phyloP scores from a whole-genome alignment of 2,113 vertebrate species.

The Mesoclemmys tuberculata region DNA sequence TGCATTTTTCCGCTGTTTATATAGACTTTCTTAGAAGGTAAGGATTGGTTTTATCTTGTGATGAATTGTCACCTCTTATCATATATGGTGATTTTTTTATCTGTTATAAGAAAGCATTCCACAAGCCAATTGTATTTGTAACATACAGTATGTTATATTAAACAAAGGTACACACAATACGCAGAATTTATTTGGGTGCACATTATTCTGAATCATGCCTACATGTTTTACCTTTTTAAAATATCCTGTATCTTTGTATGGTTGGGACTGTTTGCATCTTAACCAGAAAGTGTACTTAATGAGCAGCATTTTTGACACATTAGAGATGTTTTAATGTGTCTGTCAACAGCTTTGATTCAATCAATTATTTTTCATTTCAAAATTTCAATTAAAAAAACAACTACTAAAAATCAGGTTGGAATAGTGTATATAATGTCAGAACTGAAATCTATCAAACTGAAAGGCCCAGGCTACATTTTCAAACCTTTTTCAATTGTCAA shows the following conservation, averaged over 20 bases:
- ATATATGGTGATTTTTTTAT: background rate
- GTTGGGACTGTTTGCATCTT: background rate
- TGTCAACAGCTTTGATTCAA: conserved; percentile 26
- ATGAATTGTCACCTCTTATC: background rate
- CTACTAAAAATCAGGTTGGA: conserved; percentile 58
- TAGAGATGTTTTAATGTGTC: conserved; percentile 15
- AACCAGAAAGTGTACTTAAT: background rate
- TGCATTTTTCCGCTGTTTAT: background rate
- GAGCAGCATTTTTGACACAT: background rate
- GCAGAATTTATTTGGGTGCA: background rate
- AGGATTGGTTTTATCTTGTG: conserved; percentile 32
- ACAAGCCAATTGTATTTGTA: accelerated
- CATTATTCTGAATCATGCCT: background rate
- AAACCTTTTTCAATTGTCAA: conserved; percentile 77
- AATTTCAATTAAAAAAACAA: conserved; percentile 47
- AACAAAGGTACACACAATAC: background rate
- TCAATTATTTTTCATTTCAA: conserved; percentile 57
- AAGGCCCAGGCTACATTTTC: conserved; percentile 74
- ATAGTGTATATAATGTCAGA: conserved; percentile 60
- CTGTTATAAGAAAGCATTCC: background rate
- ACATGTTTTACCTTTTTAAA: background rate
- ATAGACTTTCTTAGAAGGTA: background rate
- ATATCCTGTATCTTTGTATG: conserved; percentile 17
- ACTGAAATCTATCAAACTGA: conserved; percentile 73
- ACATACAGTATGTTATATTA: background rate